Evolutionary conservation across 2,888 invertebrate genomes (phyloP), one percentile per base, ranked within the genome.

Genomic region (Morpho helenor): DNA sequence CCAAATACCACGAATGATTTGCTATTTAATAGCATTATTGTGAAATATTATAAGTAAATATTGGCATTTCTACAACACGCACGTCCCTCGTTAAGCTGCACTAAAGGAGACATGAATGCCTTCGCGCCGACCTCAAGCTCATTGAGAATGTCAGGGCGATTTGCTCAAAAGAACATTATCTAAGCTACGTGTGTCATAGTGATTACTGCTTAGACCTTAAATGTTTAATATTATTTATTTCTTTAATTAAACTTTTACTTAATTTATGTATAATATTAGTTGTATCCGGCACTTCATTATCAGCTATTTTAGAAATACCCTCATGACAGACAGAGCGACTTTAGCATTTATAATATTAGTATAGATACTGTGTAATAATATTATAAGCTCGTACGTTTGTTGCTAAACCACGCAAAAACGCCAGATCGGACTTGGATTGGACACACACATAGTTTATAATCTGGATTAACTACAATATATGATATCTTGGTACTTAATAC

Each of bases 131-230:
- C 86, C 85, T 84, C 74, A 77, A 67, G 65, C 67, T 68, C 72
- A 71, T 69, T 68, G 74, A 82, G 77, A 85, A 85, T 85, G 84
- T 84, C 86, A 84, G 74, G 82, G 82, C 75, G 74, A 79, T 76
- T 78, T 59, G 57, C 66, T 64, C 62, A 61, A 61, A 60, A 64
- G 59, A 61, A 51, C 65, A 61, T 59, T 61, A 59, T 54, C 52
- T 55, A 47, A 54, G 58, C 41, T 48, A 43, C 50, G 7, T 45
- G 49, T 41, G 53, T 60, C 56, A 51, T 31, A 53, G 48, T 50
- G 31, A 59, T 46, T 45, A 51, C 48, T 8, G 53, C 43, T 42
- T 43, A 40, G 41, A 31, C 10, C 4, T 22, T 8, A 47, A 47
- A 23, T 16, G 2, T 47, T 16, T 16, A 16, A 16, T 16, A 16